Base-by-base conservation (phyloP, 2,888 invertebrate species). In the Chymomyza procnemis region DNA sequence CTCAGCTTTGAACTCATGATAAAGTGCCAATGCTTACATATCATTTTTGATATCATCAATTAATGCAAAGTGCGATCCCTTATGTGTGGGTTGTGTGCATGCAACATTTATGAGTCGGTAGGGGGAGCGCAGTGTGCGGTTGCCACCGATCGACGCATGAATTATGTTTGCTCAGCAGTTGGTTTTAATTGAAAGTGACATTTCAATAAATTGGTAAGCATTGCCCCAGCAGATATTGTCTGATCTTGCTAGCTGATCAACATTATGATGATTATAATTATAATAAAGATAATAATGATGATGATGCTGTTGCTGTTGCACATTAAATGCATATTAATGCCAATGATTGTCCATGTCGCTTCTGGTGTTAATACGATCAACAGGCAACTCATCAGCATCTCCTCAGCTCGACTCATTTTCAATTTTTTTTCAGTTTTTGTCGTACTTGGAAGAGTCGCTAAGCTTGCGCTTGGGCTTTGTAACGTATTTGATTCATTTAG, bases 171-270 rank as follows among this genome's bases (percentile, higher is more conserved):
- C 74, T 73, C 79, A 78, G 83, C 83, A 76, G 87, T 84, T 87
- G 74, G 75, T 80, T 86, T 87, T 87, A 85, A 85, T 85, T 85
- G 75, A 85, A 85, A 81, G 84, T 85, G 85, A 87, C 85, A 87
- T 86, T 85, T 86, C 81, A 87, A 84, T 85, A 85, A 81, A 87
- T 87, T 81, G 85, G 76, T 79, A 78, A 75, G 74, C 78, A 47
- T 26, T 58, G 16, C 61, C 48, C 69, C 67, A 22, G 56, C 18
- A 12, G 52, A 34, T 30, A 54, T 18, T 71, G 64, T 64, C 64
- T 56, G 57, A 46, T 54, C 64, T 66, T 62, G 61, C 57, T 64
- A 48, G 59, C 16, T 48, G 59, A 67, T 74, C 68, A 14, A 12
- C 54, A 54, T 54, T 18, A 18, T 18, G 16, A 50, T 14, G 9